phyloP scores from a whole-genome alignment of 2,888 invertebrate genomes.

The Ptycholaimellus sp. region DNA sequence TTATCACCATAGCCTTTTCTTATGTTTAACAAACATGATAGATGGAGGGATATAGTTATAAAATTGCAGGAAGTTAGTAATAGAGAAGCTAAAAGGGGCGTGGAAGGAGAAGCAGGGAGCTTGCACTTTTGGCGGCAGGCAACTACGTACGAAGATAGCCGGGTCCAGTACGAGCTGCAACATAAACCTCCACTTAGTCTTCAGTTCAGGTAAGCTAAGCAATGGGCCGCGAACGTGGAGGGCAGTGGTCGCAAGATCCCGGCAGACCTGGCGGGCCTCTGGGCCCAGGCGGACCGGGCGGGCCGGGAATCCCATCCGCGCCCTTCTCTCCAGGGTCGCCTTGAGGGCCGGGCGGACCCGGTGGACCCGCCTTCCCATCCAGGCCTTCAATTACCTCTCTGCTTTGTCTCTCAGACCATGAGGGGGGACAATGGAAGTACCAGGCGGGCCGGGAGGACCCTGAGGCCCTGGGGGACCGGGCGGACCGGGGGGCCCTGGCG shows the following conservation, averaged over 20 bases:
- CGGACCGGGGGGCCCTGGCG: constrained; percentile 16
- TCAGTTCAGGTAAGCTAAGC: neutral
- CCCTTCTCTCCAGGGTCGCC: constrained; percentile 16
- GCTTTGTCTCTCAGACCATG: neutral
- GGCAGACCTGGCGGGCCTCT: constrained; percentile 11
- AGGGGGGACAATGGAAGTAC: constrained; percentile 8
- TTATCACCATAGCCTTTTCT: too few species aligned
- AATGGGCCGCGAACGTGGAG: constrained; percentile 9
- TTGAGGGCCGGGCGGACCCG: constrained; percentile 9
- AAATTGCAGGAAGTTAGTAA: too few species aligned
- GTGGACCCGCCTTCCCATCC: constrained; percentile 5
- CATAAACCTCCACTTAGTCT: too few species aligned
- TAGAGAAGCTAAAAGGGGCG: too few species aligned
- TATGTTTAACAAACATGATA: too few species aligned
- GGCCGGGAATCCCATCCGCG: constrained; percentile 14
- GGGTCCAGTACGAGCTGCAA: constrained; percentile 18
- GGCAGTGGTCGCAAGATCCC: constrained; percentile 23
- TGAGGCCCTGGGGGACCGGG: constrained; percentile 6
- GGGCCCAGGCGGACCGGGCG: constrained; percentile 9
- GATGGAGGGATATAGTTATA: too few species aligned
- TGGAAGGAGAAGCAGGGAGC: too few species aligned
- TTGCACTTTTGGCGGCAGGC: too few species aligned
- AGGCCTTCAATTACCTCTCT: neutral
- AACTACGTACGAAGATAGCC: constrained; percentile 17
- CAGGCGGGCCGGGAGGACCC: constrained; percentile 19